phyloP scores from a whole-genome alignment of 2,113 vertebrate species.

The Anolis sagrei region DNA sequence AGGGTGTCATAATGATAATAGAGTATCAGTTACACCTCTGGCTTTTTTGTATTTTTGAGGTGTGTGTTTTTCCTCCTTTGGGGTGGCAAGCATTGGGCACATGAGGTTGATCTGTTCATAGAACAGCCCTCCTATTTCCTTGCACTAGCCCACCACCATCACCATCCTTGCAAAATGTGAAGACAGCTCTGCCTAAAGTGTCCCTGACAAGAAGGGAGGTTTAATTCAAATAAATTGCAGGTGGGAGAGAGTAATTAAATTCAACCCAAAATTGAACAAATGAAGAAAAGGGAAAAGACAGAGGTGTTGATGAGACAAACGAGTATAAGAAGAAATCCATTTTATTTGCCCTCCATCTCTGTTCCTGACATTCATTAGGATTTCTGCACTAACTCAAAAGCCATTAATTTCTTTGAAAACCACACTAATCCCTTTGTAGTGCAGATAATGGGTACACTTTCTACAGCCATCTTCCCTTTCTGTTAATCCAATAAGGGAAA shows the following conservation, averaged over 20 bases:
- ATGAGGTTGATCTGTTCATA: not conserved
- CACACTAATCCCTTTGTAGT: conserved; percentile 79
- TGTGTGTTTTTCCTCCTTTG: not conserved
- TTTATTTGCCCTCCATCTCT: conserved; percentile 65
- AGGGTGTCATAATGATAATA: too few species aligned
- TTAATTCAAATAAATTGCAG: conserved; percentile 59
- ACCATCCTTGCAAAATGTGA: not conserved
- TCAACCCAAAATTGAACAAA: not conserved
- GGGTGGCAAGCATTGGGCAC: not conserved
- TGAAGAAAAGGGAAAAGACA: conserved; percentile 9
- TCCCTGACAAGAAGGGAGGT: conserved; percentile 49
- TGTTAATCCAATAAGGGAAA: conserved; percentile 75
- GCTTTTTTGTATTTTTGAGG: not conserved
- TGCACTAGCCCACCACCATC: not conserved
- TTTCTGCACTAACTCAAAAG: conserved; percentile 76
- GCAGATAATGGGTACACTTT: conserved; percentile 78
- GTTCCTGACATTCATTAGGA: conserved; percentile 77
- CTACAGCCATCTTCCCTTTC: conserved; percentile 73
- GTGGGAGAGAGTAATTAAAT: conserved; percentile 53
- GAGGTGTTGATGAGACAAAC: conserved; percentile 15
- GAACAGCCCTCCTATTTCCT: not conserved
- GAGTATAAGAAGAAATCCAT: conserved; percentile 54
- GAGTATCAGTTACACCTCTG: not conserved
- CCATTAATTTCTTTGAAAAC: conserved; percentile 80
- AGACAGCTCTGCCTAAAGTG: conserved; percentile 21